A percentile compares a stretch with the other conserved stretches of the same genome.
These are phyloP conservation scores for Choloepus hoffmanni DNA, from an alignment of 2,113 vertebrate species.

Conservation along the genomic window DNA sequence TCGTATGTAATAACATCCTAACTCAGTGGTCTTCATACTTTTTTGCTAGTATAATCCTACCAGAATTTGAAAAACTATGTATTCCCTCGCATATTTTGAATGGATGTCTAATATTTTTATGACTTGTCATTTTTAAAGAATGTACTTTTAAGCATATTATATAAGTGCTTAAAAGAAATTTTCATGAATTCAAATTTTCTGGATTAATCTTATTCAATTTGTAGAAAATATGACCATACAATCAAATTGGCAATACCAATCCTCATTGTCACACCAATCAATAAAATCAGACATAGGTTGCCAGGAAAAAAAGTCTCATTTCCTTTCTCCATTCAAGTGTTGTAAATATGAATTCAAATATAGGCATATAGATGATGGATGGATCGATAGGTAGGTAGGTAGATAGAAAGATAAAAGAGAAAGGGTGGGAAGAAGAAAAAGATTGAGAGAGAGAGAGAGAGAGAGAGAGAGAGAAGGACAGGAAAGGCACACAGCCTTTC, in stretches of 20 bases:
- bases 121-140: slow-evolving; percentile 35
- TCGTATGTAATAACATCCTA: slow-evolving; percentile 36
- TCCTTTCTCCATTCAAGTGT: slow-evolving; percentile 5
- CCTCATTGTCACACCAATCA: background rate
- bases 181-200: background rate
- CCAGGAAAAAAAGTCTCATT: background rate
- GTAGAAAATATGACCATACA: background rate
- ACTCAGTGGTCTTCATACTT: slow-evolving; percentile 3
- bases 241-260: background rate
- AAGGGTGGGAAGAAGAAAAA: background rate
- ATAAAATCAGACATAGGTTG: background rate
- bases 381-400: background rate
- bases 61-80: background rate
- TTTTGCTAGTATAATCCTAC: slow-evolving; percentile 62
- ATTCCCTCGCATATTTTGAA: background rate
- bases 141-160: slow-evolving; percentile 8
- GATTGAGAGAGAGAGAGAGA: background rate
- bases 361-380: background rate
- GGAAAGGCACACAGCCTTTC: background rate
- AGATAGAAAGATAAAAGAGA: background rate
- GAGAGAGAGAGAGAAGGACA: background rate
- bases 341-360: slow-evolving; percentile 27
- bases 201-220: slow-evolving; percentile 10
- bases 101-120: background rate
- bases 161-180: background rate